Conservation (phyloP, 2,797 vertebrate genomes). For the Macrochelys suwanniensis region DNA sequence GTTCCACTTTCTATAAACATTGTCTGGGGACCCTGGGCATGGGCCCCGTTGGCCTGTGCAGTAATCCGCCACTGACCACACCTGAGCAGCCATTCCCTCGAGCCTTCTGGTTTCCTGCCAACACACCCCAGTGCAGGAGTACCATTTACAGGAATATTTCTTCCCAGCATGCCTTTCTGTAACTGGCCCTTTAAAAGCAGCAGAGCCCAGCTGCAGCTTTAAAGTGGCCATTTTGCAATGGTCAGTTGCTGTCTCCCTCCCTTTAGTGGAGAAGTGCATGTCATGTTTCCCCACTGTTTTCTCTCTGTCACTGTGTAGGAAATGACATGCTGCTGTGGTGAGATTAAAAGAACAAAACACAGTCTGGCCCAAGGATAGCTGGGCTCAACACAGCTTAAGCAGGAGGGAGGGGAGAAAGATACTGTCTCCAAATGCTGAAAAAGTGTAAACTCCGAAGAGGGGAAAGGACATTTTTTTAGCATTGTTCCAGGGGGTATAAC, state of each 20-base stretch:
- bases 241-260: neutral
- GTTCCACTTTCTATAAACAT: too few species aligned
- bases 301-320: neutral
- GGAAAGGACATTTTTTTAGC: neutral
- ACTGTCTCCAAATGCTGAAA: neutral
- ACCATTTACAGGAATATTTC: neutral
- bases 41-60: too few species aligned
- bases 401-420: neutral
- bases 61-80: accelerated
- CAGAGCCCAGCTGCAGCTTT: neutral
- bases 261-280: neutral
- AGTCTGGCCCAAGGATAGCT: neutral
- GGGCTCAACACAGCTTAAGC: neutral
- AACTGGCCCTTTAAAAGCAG: neutral
- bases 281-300: neutral
- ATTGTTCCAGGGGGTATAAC: neutral
- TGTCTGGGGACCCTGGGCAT: too few species aligned
- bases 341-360: neutral
- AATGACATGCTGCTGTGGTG: neutral
- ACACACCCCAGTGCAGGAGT: accelerated
- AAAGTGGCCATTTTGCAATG: neutral
- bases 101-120: neutral
- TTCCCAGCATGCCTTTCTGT: accelerated
- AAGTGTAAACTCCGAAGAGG: neutral
- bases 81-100: neutral